A percentile compares a stretch with the other conserved stretches of the same genome.
Conservation (phyloP, 2,797 vertebrate genomes). For the Eulemur coronatus region DNA sequence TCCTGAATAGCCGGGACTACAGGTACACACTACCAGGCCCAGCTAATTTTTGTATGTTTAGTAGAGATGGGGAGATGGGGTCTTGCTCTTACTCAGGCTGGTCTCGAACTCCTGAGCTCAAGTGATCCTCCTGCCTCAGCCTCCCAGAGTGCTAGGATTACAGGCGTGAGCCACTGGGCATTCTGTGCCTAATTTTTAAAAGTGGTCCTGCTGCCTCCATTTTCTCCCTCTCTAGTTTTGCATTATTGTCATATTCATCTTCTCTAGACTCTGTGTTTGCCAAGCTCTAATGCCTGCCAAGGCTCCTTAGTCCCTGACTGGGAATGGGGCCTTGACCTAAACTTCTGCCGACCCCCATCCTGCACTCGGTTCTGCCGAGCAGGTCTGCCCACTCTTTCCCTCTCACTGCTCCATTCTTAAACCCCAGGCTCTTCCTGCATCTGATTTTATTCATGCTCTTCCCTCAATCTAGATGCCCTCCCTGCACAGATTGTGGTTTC, state of each 20-base stretch:
- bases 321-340: background rate
- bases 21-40: too few species aligned
- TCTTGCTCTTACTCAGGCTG: too few species aligned
- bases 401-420: fast-evolving
- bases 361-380: fast-evolving
- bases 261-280: background rate
- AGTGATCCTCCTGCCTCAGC: too few species aligned
- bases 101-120: too few species aligned
- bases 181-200: background rate
- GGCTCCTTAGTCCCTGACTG: background rate
- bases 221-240: background rate
- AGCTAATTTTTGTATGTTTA: too few species aligned
- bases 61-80: too few species aligned
- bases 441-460: background rate
- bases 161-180: too few species aligned
- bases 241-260: background rate
- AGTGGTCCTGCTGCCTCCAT: background rate
- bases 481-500: background rate
- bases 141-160: too few species aligned
- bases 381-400: background rate
- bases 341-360: background rate
- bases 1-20: too few species aligned
- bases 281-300: background rate
- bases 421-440: background rate
- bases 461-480: background rate